Percentiles rank a stretch among this genome's conserved stretches.
phyloP scores from a whole-genome alignment of 2,888 invertebrate species.

The Leistus spinibarbis region DNA sequence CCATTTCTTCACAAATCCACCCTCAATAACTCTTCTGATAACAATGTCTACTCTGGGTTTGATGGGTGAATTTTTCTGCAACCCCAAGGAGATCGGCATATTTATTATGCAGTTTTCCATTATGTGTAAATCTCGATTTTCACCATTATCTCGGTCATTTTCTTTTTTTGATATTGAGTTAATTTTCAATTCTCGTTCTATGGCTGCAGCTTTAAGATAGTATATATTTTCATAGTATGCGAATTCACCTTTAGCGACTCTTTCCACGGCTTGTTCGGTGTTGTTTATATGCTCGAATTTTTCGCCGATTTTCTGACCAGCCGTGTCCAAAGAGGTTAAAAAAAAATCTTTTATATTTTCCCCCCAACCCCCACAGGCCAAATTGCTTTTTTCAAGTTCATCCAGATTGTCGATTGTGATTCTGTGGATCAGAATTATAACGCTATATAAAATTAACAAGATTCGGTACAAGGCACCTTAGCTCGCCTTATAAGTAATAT shows the following conservation, averaged over 20 bases:
- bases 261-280: slow-evolving; percentile 67
- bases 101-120: slow-evolving; percentile 82
- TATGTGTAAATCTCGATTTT: slow-evolving; percentile 69
- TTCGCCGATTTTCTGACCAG: slow-evolving; percentile 69
- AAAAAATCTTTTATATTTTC: slow-evolving; percentile 74
- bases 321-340: slow-evolving; percentile 69
- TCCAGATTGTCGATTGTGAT: slow-evolving; percentile 79
- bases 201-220: slow-evolving; percentile 70
- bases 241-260: slow-evolving; percentile 72
- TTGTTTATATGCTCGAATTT: slow-evolving; percentile 69
- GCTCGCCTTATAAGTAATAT: too few relatives aligned
- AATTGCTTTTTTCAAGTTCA: slow-evolving; percentile 69
- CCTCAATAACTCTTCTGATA: slow-evolving; percentile 72
- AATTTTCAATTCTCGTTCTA: slow-evolving; percentile 61
- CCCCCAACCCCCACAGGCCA: slow-evolving; percentile 76
- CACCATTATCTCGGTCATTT: slow-evolving; percentile 38
- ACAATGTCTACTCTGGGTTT: slow-evolving; percentile 72
- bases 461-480: too few relatives aligned
- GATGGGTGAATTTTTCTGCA: slow-evolving; percentile 81
- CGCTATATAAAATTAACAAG: too few relatives aligned
- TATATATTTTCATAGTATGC: slow-evolving; percentile 82
- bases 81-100: slow-evolving; percentile 80
- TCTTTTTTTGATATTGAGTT: slow-evolving; percentile 49
- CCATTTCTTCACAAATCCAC: slow-evolving; percentile 81
- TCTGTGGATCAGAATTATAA: too few relatives aligned